Conservation (phyloP, 2,113 vertebrate genomes). For the Nothobranchius kuhntae region DNA sequence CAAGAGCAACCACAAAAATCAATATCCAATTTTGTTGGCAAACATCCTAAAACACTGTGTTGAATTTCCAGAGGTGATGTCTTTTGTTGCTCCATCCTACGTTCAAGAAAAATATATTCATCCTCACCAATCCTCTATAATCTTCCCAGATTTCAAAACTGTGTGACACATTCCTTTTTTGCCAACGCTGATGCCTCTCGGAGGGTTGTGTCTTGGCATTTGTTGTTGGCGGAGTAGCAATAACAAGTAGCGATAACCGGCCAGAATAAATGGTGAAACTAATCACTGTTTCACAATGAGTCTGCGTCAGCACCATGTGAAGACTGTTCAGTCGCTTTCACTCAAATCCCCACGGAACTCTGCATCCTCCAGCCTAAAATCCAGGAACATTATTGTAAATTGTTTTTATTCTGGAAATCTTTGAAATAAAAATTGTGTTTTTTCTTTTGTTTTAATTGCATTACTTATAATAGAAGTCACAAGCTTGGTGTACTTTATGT, state of each 20-base stretch:
- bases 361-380: background rate
- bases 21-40: slow-evolving; percentile 63
- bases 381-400: slow-evolving; percentile 11
- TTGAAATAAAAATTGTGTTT: too few relatives aligned
- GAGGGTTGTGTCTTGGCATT: slow-evolving; percentile 2
- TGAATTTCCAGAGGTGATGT: slow-evolving; percentile 8
- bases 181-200: background rate
- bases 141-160: slow-evolving; percentile 10
- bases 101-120: background rate
- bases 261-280: slow-evolving; percentile 3
- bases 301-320: background rate
- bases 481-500: too few relatives aligned
- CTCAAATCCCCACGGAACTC: background rate
- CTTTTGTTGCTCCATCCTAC: background rate
- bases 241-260: slow-evolving; percentile 31
- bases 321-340: background rate
- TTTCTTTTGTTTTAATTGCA: too few relatives aligned
- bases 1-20: slow-evolving; percentile 48
- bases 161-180: slow-evolving; percentile 17
- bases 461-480: too few relatives aligned
- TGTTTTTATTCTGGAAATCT: background rate
- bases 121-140: background rate
- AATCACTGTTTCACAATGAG: slow-evolving; percentile 6
- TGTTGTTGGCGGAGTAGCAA: slow-evolving; percentile 25
- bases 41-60: slow-evolving; percentile 30